Conservation (phyloP, 1,140 invertebrate genomes). For the Hycleus cichorii region DNA sequence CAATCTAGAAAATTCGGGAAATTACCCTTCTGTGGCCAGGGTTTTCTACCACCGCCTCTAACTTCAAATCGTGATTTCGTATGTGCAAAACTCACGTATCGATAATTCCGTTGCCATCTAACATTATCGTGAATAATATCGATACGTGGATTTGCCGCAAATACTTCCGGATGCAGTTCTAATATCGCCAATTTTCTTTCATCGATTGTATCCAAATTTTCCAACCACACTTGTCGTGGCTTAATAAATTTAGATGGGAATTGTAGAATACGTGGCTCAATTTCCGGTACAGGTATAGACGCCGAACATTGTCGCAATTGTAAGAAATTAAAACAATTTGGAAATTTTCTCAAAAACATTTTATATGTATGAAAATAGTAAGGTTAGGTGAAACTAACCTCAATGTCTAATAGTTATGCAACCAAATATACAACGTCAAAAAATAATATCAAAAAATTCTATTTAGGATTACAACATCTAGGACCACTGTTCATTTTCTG, state of each 20-base stretch:
- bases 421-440: too few relatives aligned
- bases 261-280: constrained; percentile 12
- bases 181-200: constrained; percentile 78
- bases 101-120: constrained; percentile 81
- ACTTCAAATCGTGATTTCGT: constrained; percentile 75
- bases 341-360: constrained; percentile 1
- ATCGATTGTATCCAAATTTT: constrained; percentile 73
- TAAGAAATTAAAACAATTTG: too few relatives aligned
- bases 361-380: not conserved
- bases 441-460: too few relatives aligned
- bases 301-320: too few relatives aligned
- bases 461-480: not conserved
- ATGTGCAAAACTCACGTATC: constrained; percentile 67
- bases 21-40: constrained; percentile 91
- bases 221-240: constrained; percentile 83
- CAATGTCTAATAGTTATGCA: too few relatives aligned
- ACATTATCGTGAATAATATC: constrained; percentile 86
- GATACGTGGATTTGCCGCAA: constrained; percentile 72
- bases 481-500: constrained; percentile 48
- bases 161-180: constrained; percentile 82
- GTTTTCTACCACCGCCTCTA: constrained; percentile 79
- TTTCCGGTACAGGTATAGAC: too few relatives aligned
- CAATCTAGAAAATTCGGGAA: constrained; percentile 58
- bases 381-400: too few relatives aligned
- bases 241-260: constrained; percentile 46